Evolutionary conservation across 2,797 vertebrate species (phyloP).

Genomic region (Peromyscus attwateri): DNA sequence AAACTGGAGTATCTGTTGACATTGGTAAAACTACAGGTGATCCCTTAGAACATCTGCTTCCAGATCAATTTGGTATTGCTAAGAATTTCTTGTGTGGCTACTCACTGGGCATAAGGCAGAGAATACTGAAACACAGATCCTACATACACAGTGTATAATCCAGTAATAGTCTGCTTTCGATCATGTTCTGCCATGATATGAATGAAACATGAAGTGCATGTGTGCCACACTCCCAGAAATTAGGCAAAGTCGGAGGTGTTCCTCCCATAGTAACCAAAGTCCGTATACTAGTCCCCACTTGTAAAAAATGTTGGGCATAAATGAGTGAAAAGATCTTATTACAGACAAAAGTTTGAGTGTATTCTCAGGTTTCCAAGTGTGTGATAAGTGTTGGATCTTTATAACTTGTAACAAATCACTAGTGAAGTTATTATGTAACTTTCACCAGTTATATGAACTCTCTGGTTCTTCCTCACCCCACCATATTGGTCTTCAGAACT

Average conservation of each 20-base stretch:
- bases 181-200: background rate
- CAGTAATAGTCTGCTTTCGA: background rate
- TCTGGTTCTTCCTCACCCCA: slow-evolving; percentile 2
- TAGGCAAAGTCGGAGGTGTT: background rate
- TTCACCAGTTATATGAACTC: background rate
- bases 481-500: background rate
- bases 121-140: background rate
- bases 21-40: background rate
- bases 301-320: background rate
- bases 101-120: background rate
- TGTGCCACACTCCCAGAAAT: background rate
- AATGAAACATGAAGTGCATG: background rate
- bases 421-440: background rate
- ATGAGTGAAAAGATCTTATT: background rate
- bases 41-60: background rate
- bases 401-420: slow-evolving; percentile 10
- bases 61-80: background rate
- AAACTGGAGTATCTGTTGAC: background rate
- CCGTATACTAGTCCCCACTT: background rate
- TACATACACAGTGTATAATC: background rate
- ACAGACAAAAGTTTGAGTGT: background rate
- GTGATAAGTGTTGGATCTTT: background rate
- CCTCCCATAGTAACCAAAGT: background rate
- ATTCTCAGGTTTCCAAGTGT: background rate
- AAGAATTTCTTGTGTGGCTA: background rate